Evolutionary conservation across 2,797 vertebrate species (phyloP).

Genomic region (Pseudomugil gertrudae): DNA sequence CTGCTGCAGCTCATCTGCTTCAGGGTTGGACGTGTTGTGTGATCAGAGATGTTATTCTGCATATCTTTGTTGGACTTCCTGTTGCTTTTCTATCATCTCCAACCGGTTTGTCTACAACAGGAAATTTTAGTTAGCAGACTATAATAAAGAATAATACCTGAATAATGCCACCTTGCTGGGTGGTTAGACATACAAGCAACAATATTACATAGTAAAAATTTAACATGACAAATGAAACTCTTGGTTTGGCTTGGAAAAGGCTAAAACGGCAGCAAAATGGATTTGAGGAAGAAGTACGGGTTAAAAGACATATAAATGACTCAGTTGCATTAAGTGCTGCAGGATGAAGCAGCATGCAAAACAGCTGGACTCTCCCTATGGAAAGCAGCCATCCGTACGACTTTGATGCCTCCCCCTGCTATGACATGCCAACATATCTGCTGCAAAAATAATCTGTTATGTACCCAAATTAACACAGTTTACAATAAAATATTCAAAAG

Average conservation of each 20-base stretch:
- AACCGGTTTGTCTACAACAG: too few species aligned
- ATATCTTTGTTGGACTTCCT: too few species aligned
- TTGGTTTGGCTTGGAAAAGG: too few species aligned
- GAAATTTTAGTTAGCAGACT: too few species aligned
- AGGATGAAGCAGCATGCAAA: conserved; percentile 4
- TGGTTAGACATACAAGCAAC: too few species aligned
- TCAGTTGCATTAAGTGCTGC: not conserved
- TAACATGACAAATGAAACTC: not conserved
- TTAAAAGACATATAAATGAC: not conserved
- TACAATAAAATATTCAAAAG: not conserved
- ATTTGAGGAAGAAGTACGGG: not conserved
- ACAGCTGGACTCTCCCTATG: not conserved
- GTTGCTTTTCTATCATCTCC: too few species aligned
- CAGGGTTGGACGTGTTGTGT: too few species aligned
- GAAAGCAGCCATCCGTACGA: not conserved
- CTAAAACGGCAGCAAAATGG: not conserved
- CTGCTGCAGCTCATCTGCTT: too few species aligned
- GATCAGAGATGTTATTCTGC: too few species aligned
- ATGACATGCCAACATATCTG: not conserved
- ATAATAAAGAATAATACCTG: too few species aligned
- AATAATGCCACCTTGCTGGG: too few species aligned
- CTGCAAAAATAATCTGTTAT: not conserved
- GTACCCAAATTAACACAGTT: not conserved
- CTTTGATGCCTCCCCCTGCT: not conserved
- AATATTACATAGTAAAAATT: not conserved